Evolutionary conservation across 2,797 vertebrate species (phyloP).

Genomic region (Gephyroberyx darwinii): DNA sequence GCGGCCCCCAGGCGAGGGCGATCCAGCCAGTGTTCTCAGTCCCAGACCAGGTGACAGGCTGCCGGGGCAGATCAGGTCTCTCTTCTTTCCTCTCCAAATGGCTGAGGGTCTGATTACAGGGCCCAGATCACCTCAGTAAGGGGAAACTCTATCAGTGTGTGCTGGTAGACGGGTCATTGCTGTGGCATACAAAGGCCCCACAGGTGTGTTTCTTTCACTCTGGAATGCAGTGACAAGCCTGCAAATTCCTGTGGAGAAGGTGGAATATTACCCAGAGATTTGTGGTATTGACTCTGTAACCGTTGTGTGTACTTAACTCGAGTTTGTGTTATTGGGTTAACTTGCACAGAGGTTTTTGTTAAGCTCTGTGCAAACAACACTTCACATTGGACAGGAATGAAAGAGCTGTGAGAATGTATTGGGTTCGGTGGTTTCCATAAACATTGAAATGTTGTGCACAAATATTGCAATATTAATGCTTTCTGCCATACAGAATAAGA

Average conservation of each 20-base stretch:
- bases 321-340: conserved; percentile 11
- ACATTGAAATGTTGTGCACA: conserved; percentile 10
- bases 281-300: conserved; percentile 18
- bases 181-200: conserved; percentile 24
- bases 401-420: conserved; percentile 1
- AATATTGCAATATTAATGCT: too few relatives aligned
- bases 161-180: conserved; percentile 28
- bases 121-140: conserved; percentile 39
- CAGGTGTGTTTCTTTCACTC: conserved; percentile 62
- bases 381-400: conserved; percentile 12
- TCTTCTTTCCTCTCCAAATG: conserved; percentile 37
- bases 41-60: conserved; percentile 56
- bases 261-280: conserved; percentile 41
- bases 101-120: conserved; percentile 63
- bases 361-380: conserved; percentile 28
- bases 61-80: conserved; percentile 46
- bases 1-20: neutral
- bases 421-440: conserved; percentile 11
- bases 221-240: conserved; percentile 58
- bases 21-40: conserved; percentile 22
- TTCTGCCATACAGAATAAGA: too few relatives aligned
- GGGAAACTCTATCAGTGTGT: conserved; percentile 59
- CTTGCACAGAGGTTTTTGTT: conserved; percentile 13
- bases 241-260: conserved; percentile 48
- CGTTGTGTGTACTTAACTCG: conserved; percentile 2